A percentile compares a stretch with the other conserved stretches of the same genome.
Evolutionary conservation across 2,113 vertebrate genomes (phyloP).

Genomic region (Rhadina sibilatrix): DNA sequence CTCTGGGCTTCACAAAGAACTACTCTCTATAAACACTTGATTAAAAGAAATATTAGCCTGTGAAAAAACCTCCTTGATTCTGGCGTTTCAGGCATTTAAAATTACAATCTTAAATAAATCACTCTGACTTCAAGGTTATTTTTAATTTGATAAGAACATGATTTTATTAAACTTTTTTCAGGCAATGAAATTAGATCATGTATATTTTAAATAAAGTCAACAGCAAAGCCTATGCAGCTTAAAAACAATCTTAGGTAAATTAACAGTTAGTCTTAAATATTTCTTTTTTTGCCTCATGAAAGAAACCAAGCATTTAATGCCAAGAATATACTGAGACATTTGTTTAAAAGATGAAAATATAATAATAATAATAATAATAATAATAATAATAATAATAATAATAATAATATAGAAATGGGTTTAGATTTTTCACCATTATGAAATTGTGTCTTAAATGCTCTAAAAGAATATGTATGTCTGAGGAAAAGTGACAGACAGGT

Average conservation of each 20-base stretch:
- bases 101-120: not conserved
- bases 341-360: not conserved
- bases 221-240: not conserved
- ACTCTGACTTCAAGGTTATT: not conserved
- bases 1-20: not conserved
- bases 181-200: not conserved
- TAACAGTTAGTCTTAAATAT: not conserved
- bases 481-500: not conserved
- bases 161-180: not conserved
- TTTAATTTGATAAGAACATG: not conserved
- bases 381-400: not conserved
- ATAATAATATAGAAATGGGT: not conserved
- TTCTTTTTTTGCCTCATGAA: not conserved
- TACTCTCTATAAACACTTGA: not conserved
- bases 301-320: not conserved
- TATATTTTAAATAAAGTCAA: not conserved
- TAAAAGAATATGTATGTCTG: not conserved
- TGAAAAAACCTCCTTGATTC: not conserved
- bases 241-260: not conserved
- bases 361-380: not conserved
- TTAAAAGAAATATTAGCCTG: not conserved
- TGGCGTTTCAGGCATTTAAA: not conserved
- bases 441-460: not conserved
- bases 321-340: not conserved
- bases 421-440: not conserved